Percentiles rank a stretch among this genome's conserved stretches.
phyloP scores from a whole-genome alignment of 2,113 vertebrate species.

The Calyptomena viridis region DNA sequence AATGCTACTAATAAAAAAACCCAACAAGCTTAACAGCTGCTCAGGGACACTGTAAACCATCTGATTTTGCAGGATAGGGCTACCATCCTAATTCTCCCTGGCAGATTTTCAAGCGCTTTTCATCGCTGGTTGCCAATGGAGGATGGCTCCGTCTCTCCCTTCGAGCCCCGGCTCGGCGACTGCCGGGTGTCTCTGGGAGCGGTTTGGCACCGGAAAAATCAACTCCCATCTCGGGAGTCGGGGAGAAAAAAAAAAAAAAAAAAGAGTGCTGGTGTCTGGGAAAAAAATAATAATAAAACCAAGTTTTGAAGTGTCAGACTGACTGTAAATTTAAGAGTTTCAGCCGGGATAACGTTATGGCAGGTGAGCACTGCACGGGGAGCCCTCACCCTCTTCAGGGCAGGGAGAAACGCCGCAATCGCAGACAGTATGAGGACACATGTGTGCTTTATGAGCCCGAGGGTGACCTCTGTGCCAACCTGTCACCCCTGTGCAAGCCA shows the following conservation, averaged over 20 bases:
- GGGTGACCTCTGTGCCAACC: background rate
- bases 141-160: constrained; percentile 31
- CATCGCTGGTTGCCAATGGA: constrained; percentile 10
- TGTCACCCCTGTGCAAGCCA: background rate
- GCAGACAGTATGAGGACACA: background rate
- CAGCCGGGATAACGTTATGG: background rate
- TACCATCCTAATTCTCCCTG: constrained; percentile 25
- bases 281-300: background rate
- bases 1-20: background rate
- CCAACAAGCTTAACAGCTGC: constrained; percentile 55
- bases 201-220: constrained; percentile 18
- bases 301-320: background rate
- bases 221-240: background rate
- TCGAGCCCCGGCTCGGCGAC: background rate
- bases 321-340: background rate
- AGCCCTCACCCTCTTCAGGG: background rate
- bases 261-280: background rate
- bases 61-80: constrained; percentile 60
- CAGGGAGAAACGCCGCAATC: background rate
- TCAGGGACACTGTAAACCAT: constrained; percentile 58
- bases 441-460: background rate
- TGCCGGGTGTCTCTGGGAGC: constrained; percentile 36
- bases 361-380: background rate
- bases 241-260: background rate
- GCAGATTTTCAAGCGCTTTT: constrained; percentile 60